A percentile compares a stretch with the other conserved stretches of the same genome.
phyloP scores from a whole-genome alignment of 2,797 vertebrate species.

The Salarias fasciatus region DNA sequence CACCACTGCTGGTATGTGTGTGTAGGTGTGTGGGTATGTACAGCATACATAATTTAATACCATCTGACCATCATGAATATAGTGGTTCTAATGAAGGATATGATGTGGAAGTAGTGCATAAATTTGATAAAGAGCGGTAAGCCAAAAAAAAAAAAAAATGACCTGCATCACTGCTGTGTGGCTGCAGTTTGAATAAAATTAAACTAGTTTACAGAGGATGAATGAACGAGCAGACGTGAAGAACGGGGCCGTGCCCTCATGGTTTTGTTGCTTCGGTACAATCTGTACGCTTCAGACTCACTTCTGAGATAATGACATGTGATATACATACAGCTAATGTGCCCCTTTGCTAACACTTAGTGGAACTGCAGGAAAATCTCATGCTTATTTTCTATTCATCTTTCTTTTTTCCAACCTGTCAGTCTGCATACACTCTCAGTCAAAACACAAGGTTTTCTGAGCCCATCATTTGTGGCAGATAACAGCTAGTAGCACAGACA shows the following conservation, averaged over 20 bases:
- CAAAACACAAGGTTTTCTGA: constrained; percentile 60
- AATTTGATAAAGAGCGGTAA: background rate
- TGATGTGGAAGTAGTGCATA: background rate
- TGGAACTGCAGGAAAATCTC: background rate
- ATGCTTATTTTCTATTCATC: constrained; percentile 54
- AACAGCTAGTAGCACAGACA: constrained; percentile 67
- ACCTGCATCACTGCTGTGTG: too few species aligned
- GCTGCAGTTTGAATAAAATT: too few species aligned
- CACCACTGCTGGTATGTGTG: constrained; percentile 1
- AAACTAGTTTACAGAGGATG: background rate
- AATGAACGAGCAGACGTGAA: background rate
- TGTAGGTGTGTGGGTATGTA: background rate
- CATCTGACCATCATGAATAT: constrained; percentile 6
- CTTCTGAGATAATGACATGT: too few species aligned
- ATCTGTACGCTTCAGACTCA: background rate
- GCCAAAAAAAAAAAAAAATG: too few species aligned
- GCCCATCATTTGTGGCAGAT: constrained; percentile 66
- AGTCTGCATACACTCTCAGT: constrained; percentile 51
- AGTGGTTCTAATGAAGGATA: constrained; percentile 1
- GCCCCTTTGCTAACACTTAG: too few species aligned
- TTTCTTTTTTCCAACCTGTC: constrained; percentile 34
- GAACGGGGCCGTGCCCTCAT: background rate
- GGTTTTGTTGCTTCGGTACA: constrained; percentile 3
- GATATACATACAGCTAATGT: too few species aligned
- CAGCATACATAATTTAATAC: constrained; percentile 10